These are phyloP conservation scores for Parasteatoda lunata DNA, from an alignment of 2,888 invertebrate genomes.

Conservation along the genomic window DNA sequence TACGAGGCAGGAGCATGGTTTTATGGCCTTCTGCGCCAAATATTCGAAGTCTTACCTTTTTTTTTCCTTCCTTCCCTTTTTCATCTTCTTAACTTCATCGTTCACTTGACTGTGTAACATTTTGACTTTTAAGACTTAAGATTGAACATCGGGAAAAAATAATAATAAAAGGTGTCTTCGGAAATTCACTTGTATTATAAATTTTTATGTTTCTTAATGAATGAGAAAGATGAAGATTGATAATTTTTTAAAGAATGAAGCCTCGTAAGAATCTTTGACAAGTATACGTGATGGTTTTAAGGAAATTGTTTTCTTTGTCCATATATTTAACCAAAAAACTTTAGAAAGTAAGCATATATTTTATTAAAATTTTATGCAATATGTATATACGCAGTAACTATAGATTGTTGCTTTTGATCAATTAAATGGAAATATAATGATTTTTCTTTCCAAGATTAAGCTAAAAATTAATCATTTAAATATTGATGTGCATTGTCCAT, in stretches of 20 bases:
- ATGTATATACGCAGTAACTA: too few relatives aligned
- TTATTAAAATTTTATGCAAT: too few relatives aligned
- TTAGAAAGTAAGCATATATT: too few relatives aligned
- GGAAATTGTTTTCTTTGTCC: too few relatives aligned
- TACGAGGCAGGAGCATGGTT: conserved; percentile 43
- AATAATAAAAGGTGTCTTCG: not conserved
- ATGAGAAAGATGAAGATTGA: not conserved
- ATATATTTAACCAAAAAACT: too few relatives aligned
- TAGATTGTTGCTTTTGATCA: too few relatives aligned
- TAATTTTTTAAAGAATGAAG: not conserved
- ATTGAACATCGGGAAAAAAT: conserved; percentile 29
- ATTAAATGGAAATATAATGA: too few relatives aligned
- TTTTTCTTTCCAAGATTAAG: too few relatives aligned
- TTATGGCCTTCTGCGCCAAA: conserved; percentile 32
- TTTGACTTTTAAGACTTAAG: conserved; percentile 34
- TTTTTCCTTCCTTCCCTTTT: not conserved
- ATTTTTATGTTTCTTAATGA: not conserved
- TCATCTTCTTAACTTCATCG: not conserved
- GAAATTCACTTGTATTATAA: not conserved
- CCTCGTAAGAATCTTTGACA: too few relatives aligned
- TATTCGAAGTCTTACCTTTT: conserved; percentile 13
- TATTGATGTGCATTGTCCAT: too few relatives aligned
- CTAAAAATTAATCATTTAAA: too few relatives aligned
- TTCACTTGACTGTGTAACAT: not conserved
- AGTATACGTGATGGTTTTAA: too few relatives aligned